Evolutionary conservation across 2,797 vertebrate species (phyloP).

Genomic region (Mastacembelus armatus): DNA sequence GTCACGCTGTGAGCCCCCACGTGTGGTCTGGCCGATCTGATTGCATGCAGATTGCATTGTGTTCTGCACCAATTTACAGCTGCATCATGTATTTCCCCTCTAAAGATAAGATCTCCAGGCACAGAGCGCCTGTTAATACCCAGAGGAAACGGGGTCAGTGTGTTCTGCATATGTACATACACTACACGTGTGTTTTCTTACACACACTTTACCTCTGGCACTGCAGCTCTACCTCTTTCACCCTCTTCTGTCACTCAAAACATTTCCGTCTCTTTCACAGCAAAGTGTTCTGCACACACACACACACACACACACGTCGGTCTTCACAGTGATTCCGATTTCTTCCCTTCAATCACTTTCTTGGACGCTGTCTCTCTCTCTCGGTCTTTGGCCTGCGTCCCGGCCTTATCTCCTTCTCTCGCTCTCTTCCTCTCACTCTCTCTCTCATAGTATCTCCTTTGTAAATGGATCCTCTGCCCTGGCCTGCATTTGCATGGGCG

Average conservation of each 20-base stretch:
- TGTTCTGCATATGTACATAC: not conserved
- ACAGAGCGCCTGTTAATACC: not conserved
- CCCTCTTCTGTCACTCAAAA: conserved; percentile 38
- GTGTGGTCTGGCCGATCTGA: not conserved
- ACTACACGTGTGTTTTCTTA: not conserved
- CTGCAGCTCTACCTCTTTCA: conserved; percentile 14
- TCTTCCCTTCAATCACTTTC: conserved; percentile 43
- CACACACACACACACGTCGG: conserved; percentile 16
- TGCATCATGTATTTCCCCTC: not conserved
- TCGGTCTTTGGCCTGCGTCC: conserved; percentile 19
- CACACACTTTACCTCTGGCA: conserved; percentile 5
- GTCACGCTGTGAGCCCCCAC: not conserved
- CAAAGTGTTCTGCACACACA: not conserved
- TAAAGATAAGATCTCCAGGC: not conserved
- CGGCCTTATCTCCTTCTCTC: conserved; percentile 14
- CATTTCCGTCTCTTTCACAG: not conserved
- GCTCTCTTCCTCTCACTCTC: not conserved
- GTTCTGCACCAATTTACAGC: not conserved
- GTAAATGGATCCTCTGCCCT: conserved; percentile 67
- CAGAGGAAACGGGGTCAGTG: conserved; percentile 5
- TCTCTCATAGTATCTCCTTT: conserved; percentile 68
- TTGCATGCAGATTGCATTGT: not conserved
- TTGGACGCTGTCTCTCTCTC: conserved; percentile 10
- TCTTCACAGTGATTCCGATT: conserved; percentile 43
- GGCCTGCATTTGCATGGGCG: conserved; percentile 75